These are phyloP conservation scores for Triplophysa tibetana DNA, from an alignment of 2,113 vertebrate species.

Conservation along the genomic window DNA sequence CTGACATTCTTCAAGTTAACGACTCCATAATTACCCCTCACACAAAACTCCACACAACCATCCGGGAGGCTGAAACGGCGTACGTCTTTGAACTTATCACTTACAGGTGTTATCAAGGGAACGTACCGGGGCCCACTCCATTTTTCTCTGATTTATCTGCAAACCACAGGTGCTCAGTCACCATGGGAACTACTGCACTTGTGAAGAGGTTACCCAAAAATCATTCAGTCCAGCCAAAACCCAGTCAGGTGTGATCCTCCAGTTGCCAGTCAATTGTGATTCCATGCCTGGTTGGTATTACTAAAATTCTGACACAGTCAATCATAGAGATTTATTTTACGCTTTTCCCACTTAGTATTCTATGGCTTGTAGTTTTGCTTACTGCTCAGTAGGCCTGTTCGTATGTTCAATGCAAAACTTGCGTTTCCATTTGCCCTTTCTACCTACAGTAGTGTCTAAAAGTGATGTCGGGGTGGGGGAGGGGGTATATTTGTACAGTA, in stretches of 20 bases:
- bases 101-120: slow-evolving; percentile 37
- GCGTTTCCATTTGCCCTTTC: no score
- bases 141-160: slow-evolving; percentile 23
- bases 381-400: neutral
- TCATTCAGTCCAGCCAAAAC: slow-evolving; percentile 3
- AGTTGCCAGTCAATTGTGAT: neutral
- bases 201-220: slow-evolving; percentile 32
- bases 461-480: no score
- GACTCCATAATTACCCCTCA: slow-evolving; percentile 31
- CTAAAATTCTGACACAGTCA: neutral
- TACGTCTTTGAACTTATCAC: slow-evolving; percentile 29
- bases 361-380: neutral
- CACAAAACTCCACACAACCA: neutral
- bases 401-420: neutral
- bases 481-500: no score
- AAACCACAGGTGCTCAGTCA: slow-evolving; percentile 36
- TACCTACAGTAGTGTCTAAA: no score
- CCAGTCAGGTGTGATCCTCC: slow-evolving; percentile 1
- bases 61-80: slow-evolving; percentile 9
- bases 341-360: neutral
- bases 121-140: slow-evolving; percentile 23
- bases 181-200: slow-evolving; percentile 37
- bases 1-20: slow-evolving; percentile 20
- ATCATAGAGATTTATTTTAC: neutral
- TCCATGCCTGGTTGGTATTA: neutral